Conservation (phyloP, 2,888 invertebrate genomes). For the Stenodema calcarata region DNA sequence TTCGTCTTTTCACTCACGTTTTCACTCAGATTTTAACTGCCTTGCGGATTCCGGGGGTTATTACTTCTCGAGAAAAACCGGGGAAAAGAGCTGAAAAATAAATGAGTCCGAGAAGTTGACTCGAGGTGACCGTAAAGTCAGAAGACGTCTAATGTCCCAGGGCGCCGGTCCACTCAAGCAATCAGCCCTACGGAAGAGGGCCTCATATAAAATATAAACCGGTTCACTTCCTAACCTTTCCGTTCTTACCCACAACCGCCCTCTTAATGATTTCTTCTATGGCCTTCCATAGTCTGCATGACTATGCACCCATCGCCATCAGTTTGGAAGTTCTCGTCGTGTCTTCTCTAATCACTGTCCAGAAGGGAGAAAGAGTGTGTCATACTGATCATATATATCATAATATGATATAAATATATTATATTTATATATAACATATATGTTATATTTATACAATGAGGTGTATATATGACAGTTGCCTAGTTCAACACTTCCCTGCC, state of each 20-base stretch:
- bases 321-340: not conserved
- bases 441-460: too few species aligned
- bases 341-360: not conserved
- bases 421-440: too few species aligned
- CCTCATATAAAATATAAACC: conserved; percentile 28
- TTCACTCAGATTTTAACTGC: not conserved
- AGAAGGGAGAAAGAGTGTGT: too few species aligned
- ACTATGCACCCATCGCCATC: not conserved
- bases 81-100: not conserved
- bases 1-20: not conserved
- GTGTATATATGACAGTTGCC: too few species aligned
- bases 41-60: not conserved
- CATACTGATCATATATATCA: too few species aligned
- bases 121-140: not conserved
- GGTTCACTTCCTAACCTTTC: conserved; percentile 16
- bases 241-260: not conserved
- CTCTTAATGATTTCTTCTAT: not conserved
- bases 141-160: conserved; percentile 11
- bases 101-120: not conserved
- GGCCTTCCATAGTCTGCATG: not conserved
- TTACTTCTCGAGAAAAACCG: not conserved
- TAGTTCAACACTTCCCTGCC: too few species aligned
- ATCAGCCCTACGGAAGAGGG: not conserved
- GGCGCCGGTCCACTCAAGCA: conserved; percentile 25
- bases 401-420: too few species aligned